Base-by-base conservation (phyloP, 2,888 invertebrate genomes). In the Lithosia quadra region DNA sequence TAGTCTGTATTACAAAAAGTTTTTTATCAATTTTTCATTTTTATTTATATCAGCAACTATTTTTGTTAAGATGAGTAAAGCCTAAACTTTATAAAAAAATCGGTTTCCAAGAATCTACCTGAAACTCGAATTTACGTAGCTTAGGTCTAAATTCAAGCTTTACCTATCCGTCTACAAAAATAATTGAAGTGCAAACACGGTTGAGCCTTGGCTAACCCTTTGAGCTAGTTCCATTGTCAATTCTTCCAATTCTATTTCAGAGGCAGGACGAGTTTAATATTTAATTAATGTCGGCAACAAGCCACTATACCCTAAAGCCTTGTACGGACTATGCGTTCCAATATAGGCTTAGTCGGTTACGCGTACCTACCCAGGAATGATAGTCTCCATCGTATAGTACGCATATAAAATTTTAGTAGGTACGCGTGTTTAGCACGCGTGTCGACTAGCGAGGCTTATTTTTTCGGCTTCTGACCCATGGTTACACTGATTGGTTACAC, bases 181-280 rank as follows among this genome's bases (percentile, higher is more conserved):
- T 49, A 49, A 49, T 49, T 49, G n/a, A 49, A 49, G 49, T 49
- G 49, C 49, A 49, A 49, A 49, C 49, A 49, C 49, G 49, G n/a
- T 49, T n/a, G 8, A 8, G 9, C 49, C 49, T 49, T 49, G n/a
- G 49, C 18, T 18, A 18, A 43, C 18, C 43, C n/a, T 49, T 49
- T 49, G n/a, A 49, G 49, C n/a, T 49, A n/a, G 18, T 49, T 49
- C n/a, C 49, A 49, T n/a, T 49, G n/a, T 8, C n/a, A 15, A 39
- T 39, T 10, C 15, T 60, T 60, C 9, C 22, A 60, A 60, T 39
- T 60, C 5, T 24, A 18, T 60, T 18, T 18, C 39, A 60, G 9
- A 22, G 36, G 15, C 8, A 39, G n/a, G 18, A 49, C 8, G n/a
- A n/a, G 49, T n/a, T 49, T 49, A 49, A n/a, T 49, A 49, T 49